These are phyloP conservation scores for Parazoanthus swiftii DNA, from an alignment of 92 coral and sea anemone genomes.

Conservation along the genomic window DNA sequence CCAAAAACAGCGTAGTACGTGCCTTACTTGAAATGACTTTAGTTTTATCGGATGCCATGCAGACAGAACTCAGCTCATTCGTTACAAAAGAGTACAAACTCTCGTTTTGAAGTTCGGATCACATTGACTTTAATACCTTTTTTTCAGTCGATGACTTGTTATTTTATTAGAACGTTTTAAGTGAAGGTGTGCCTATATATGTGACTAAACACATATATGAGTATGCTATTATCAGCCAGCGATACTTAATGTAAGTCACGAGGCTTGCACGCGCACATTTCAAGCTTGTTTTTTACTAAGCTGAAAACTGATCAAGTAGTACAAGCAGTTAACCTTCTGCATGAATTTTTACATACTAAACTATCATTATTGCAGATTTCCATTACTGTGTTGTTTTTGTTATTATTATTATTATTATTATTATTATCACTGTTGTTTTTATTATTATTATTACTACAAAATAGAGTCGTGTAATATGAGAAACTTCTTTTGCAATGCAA, in stretches of 20 bases:
- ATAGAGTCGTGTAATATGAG: background rate
- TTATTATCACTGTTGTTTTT: no score
- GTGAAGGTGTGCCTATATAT: background rate
- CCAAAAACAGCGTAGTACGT: background rate
- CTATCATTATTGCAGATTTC: no score
- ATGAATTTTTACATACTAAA: no score
- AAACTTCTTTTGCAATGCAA: background rate
- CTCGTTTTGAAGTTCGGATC: background rate
- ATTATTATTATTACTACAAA: no score
- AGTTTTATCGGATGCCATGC: background rate
- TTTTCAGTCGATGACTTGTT: background rate
- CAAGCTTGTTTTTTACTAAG: background rate
- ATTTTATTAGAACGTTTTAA: no score
- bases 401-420: no score
- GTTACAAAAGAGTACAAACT: background rate
- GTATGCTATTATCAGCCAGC: background rate
- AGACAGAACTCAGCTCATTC: background rate
- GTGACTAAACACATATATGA: background rate
- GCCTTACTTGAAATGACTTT: background rate
- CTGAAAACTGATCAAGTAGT: no score
- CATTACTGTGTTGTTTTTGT: no score
- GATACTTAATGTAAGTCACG: background rate
- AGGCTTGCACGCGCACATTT: background rate
- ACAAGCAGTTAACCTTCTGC: background rate
- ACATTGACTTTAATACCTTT: background rate